Evolutionary conservation across 2,113 vertebrate species (phyloP).

Genomic region (Hemichromis elongatus): DNA sequence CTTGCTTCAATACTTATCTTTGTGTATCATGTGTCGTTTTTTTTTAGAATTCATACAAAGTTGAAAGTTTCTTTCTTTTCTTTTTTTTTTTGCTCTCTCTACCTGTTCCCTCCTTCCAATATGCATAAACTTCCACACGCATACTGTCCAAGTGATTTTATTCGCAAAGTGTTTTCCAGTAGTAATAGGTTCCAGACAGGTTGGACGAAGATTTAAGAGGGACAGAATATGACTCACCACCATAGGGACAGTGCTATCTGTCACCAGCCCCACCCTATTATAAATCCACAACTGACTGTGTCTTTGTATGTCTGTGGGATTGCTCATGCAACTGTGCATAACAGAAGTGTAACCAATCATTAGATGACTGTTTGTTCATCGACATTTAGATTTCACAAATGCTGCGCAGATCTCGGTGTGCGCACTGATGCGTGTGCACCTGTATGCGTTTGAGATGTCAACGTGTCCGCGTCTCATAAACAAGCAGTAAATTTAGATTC

Average conservation of each 20-base stretch:
- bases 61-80: neutral
- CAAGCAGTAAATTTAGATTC: constrained; percentile 46
- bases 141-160: neutral
- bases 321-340: neutral
- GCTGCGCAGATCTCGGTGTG: neutral
- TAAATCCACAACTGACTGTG: constrained; percentile 7
- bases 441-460: neutral
- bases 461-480: constrained; percentile 29
- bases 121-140: neutral
- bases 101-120: neutral
- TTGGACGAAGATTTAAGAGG: constrained; percentile 35
- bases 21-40: neutral
- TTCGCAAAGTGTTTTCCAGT: neutral
- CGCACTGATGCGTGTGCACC: neutral
- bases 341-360: neutral
- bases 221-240: constrained; percentile 46
- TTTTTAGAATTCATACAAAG: fast-evolving
- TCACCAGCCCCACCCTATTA: constrained; percentile 11
- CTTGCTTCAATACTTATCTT: neutral
- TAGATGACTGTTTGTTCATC: neutral
- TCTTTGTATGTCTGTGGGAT: neutral
- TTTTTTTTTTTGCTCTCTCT: neutral
- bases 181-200: constrained; percentile 26
- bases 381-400: neutral
- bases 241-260: constrained; percentile 5